Conservation (phyloP, 2,888 invertebrate genomes). For the Elmis aenea region DNA sequence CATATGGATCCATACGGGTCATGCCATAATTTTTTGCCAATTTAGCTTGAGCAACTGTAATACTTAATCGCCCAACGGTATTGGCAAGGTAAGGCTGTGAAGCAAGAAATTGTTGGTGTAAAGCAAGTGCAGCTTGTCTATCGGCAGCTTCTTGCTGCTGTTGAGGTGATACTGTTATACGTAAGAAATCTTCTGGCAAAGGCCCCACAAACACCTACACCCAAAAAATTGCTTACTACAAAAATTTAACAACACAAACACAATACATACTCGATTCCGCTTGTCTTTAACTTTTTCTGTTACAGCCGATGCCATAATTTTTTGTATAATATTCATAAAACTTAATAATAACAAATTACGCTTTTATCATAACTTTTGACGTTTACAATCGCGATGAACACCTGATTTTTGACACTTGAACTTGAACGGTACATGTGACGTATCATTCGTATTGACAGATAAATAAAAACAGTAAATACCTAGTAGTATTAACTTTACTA, state of each 20-base stretch:
- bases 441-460: too few relatives aligned
- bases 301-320: slow-evolving; percentile 41
- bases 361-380: too few relatives aligned
- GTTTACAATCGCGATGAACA: too few relatives aligned
- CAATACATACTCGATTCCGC: slow-evolving; percentile 36
- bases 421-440: too few relatives aligned
- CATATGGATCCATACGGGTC: slow-evolving; percentile 95
- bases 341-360: slow-evolving; percentile 4
- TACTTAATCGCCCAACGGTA: slow-evolving; percentile 68
- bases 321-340: slow-evolving; percentile 15
- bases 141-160: slow-evolving; percentile 71
- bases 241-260: not conserved
- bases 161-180: slow-evolving; percentile 52
- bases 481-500: too few relatives aligned
- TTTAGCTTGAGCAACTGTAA: slow-evolving; percentile 87
- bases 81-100: slow-evolving; percentile 45
- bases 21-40: slow-evolving; percentile 92
- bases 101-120: slow-evolving; percentile 62
- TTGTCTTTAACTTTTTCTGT: slow-evolving; percentile 43
- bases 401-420: too few relatives aligned
- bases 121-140: slow-evolving; percentile 69
- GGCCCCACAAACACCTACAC: slow-evolving; percentile 72
- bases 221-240: slow-evolving; percentile 3
- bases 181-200: slow-evolving; percentile 72
- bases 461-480: too few relatives aligned